Conservation (phyloP, 1,140 invertebrate genomes). For the Drosophila jambulina region DNA sequence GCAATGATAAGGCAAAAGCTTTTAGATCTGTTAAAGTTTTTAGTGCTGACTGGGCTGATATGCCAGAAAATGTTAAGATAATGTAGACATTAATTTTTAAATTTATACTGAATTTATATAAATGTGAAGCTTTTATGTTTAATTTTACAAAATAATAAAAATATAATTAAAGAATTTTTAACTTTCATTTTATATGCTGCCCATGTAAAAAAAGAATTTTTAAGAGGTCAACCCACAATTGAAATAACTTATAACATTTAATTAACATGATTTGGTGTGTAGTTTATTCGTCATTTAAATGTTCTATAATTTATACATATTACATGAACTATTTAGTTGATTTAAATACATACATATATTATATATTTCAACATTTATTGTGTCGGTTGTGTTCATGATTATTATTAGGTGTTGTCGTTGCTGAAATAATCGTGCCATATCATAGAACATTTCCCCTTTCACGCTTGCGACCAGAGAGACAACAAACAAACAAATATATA, state of each 20-base stretch:
- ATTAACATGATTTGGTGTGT: slow-evolving; percentile 68
- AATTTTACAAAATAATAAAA: not conserved
- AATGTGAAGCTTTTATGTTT: not conserved
- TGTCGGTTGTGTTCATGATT: slow-evolving; percentile 43
- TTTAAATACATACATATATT: slow-evolving; percentile 64
- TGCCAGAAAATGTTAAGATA: not conserved
- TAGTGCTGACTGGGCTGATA: not conserved
- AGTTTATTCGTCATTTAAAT: slow-evolving; percentile 70
- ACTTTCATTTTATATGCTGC: too few species aligned
- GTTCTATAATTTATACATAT: slow-evolving; percentile 69
- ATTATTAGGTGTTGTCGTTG: slow-evolving; percentile 40
- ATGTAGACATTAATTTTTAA: not conserved
- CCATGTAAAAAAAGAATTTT: too few species aligned
- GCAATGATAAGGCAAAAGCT: slow-evolving; percentile 17
- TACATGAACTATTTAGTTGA: slow-evolving; percentile 57
- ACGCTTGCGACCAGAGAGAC: slow-evolving; percentile 49
- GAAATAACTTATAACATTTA: slow-evolving; percentile 8
- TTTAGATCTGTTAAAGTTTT: slow-evolving; percentile 1
- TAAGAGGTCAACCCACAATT: not conserved
- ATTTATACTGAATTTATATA: not conserved
- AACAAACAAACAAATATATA: slow-evolving; percentile 59
- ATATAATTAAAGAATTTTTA: too few species aligned
- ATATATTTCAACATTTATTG: slow-evolving; percentile 66
- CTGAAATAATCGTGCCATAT: slow-evolving; percentile 59
- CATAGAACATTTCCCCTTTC: slow-evolving; percentile 38